These are phyloP conservation scores for Huso huso DNA, from an alignment of 2,797 vertebrate genomes.

Conservation along the genomic window DNA sequence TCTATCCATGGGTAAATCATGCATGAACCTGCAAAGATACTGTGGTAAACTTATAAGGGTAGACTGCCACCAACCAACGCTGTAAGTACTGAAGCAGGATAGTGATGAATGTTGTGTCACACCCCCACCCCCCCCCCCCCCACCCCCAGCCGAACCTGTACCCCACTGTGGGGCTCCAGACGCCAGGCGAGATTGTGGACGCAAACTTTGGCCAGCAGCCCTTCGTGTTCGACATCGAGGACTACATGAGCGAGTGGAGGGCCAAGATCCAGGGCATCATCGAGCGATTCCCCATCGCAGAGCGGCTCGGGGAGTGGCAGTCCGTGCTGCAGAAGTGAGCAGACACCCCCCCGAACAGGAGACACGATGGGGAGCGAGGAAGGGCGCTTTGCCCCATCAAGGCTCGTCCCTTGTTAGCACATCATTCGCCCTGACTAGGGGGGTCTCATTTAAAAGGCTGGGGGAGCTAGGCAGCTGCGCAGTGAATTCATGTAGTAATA, in stretches of 20 bases:
- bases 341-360: conserved; percentile 11
- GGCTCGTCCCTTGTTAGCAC: too few species aligned
- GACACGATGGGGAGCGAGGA: neutral
- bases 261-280: conserved; percentile 94
- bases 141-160: conserved; percentile 83
- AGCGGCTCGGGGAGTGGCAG: conserved; percentile 93
- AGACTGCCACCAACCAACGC: too few species aligned
- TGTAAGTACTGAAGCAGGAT: too few species aligned
- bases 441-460: too few species aligned
- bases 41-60: too few species aligned
- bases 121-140: conserved; percentile 37
- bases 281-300: conserved; percentile 87
- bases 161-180: conserved; percentile 94
- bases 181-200: conserved; percentile 92
- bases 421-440: too few species aligned
- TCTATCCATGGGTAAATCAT: too few species aligned
- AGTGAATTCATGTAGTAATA: too few species aligned
- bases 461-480: too few species aligned
- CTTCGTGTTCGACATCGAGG: conserved; percentile 96
- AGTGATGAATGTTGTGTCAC: too few species aligned
- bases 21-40: too few species aligned
- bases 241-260: conserved; percentile 97
- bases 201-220: conserved; percentile 97
- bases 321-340: conserved; percentile 91
- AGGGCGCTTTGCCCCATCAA: too few species aligned